These are phyloP conservation scores for Trematomus loennbergii DNA, from an alignment of 2,113 vertebrate species.

Conservation along the genomic window DNA sequence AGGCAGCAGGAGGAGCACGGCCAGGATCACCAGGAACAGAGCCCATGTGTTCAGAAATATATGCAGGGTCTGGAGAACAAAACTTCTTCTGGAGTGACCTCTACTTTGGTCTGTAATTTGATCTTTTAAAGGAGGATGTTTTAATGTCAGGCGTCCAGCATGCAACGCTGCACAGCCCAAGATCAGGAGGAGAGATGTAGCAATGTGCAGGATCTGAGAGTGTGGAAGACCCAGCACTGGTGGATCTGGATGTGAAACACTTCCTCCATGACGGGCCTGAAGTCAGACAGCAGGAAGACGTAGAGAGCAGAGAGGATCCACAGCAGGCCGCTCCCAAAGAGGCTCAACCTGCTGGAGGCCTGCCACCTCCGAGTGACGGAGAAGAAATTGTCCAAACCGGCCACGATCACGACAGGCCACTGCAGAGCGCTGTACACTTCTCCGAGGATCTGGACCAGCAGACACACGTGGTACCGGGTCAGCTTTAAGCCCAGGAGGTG, in stretches of 20 bases:
- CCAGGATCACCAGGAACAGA: conserved; percentile 83
- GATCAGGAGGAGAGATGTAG: conserved; percentile 71
- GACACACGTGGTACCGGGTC: conserved; percentile 87
- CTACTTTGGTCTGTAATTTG: neutral
- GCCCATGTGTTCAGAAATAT: conserved; percentile 88
- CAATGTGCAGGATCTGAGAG: conserved; percentile 81
- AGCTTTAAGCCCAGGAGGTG: conserved; percentile 81
- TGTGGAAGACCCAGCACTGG: conserved; percentile 79
- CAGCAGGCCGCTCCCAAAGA: conserved; percentile 57
- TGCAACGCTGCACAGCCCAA: conserved; percentile 59
- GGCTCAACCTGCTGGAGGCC: conserved; percentile 35
- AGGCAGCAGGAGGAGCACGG: conserved; percentile 69
- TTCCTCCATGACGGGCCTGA: conserved; percentile 58
- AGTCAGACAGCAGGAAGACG: conserved; percentile 71
- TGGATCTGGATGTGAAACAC: conserved; percentile 24
- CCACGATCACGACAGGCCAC: conserved; percentile 80
- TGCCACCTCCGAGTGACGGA: conserved; percentile 53
- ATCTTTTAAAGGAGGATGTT: neutral
- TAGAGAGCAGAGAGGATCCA: conserved; percentile 80
- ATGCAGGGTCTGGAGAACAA: conserved; percentile 75
- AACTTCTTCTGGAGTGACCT: conserved; percentile 43
- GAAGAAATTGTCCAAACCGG: conserved; percentile 83
- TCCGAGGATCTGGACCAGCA: conserved; percentile 86
- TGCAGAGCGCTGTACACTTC: conserved; percentile 80
- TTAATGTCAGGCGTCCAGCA: conserved; percentile 4